These are phyloP conservation scores for Leptinotarsa tumamoca DNA, from an alignment of 2,888 invertebrate genomes.

Conservation along the genomic window DNA sequence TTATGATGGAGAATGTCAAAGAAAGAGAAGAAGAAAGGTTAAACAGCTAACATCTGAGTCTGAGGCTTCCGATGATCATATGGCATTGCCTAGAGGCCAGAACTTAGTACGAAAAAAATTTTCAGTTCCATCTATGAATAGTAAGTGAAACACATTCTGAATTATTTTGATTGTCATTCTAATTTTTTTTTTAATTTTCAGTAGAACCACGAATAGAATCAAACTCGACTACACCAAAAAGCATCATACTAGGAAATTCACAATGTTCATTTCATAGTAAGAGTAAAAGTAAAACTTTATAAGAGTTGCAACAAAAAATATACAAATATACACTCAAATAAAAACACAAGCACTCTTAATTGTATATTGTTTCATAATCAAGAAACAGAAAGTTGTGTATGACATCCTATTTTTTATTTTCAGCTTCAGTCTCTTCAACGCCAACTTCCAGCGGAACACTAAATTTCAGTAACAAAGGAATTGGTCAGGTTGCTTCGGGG, in stretches of 20 bases:
- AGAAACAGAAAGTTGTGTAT: constrained; percentile 17
- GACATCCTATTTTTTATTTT: constrained; percentile 22
- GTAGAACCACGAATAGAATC: constrained; percentile 15
- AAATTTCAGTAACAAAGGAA: constrained; percentile 20
- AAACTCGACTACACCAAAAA: constrained; percentile 26
- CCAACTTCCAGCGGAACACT: constrained; percentile 25
- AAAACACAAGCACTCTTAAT: constrained; percentile 22
- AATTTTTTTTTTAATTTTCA: constrained; percentile 10
- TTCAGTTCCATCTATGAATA: constrained; percentile 23
- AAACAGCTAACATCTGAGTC: constrained; percentile 15
- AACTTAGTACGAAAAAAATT: constrained; percentile 25
- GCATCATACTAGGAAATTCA: constrained; percentile 24
- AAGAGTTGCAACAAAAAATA: constrained; percentile 23
- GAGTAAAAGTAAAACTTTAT: constrained; percentile 22
- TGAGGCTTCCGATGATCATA: constrained; percentile 25
- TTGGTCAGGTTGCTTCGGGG: constrained; percentile 21
- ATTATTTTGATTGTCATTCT: constrained; percentile 21
- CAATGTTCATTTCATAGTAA: constrained; percentile 22
- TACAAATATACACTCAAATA: constrained; percentile 22
- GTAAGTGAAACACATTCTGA: constrained; percentile 26
- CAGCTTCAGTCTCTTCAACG: constrained; percentile 25
- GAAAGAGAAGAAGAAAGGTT: constrained; percentile 22
- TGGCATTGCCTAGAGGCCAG: constrained; percentile 22
- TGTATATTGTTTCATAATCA: constrained; percentile 12
- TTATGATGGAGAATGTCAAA: constrained; percentile 19